Base-by-base conservation (phyloP, 1,140 invertebrate genomes). In the Papilio glaucus region DNA sequence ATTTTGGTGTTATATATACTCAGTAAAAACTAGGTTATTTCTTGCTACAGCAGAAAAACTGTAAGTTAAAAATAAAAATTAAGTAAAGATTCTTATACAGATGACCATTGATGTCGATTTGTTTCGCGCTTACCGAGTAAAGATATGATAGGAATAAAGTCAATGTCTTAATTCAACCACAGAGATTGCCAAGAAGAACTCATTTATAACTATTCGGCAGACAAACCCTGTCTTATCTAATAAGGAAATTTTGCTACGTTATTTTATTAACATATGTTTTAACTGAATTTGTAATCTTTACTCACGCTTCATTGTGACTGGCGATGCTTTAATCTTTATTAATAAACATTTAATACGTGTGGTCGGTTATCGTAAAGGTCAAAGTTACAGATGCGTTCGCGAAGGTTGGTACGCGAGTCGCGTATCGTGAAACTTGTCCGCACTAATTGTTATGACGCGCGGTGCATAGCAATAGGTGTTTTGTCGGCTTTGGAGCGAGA, bases 401-500 rank as follows among this genome's bases (percentile, higher is more conserved):
- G 24, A 75, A 74, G 72, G 72, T 81, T 82, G 67, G 72, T 78
- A 86, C 76, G 87, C 78, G 81, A 82, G 77, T 74, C 71, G 72
- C 67, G 77, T 75, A 80, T 85, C 79, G 80, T 83, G 75, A 77
- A 79, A 80, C 81, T 74, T 78, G 85, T 88, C 76, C 78, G 77
- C 75, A 78, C 76, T 86, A 87, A 88, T 85, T 85, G 79, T 77
- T 82, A 82, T 77, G 72, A 73, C 80, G 77, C 78, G 84, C 60
- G 73, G 24, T 70, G 76, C 74, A 79, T 84, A 79, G 72, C 72
- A 29, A 81, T 57, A 86, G 77, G 75, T 71, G 62, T 75, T 80
- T 77, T 72, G 68, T 70, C 49, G 67, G 33, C 72, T 74, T 57
- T 57, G 18, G 12, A 57, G 65, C 72, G 65, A 73, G 49, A 24